phyloP scores from a whole-genome alignment of 1,140 invertebrate species.

The Drosophila orena region DNA sequence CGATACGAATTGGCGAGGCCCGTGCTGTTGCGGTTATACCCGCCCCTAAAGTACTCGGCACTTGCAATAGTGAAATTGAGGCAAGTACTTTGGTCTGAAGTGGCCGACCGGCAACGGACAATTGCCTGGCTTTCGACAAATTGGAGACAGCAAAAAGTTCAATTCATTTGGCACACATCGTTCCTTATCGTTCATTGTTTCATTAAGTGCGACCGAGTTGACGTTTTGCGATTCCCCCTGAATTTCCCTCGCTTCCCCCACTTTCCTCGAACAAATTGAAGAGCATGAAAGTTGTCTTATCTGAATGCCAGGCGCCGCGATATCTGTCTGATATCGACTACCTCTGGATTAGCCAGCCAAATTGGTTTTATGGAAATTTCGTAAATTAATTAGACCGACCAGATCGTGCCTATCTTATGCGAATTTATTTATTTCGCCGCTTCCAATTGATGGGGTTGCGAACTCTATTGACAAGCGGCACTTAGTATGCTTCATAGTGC shows the following conservation, averaged over 20 bases:
- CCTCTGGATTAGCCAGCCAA: constrained; percentile 27
- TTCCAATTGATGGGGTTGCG: constrained; percentile 33
- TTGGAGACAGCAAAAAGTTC: constrained; percentile 49
- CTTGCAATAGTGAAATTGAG: constrained; percentile 20
- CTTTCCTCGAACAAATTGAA: constrained; percentile 9
- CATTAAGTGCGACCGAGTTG: constrained; percentile 37
- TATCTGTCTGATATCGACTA: not conserved
- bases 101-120: constrained; percentile 16
- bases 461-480: constrained; percentile 26
- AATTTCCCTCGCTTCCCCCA: constrained; percentile 10
- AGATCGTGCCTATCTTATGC: not conserved
- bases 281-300: constrained; percentile 23
- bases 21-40: constrained; percentile 5
- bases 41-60: constrained; percentile 23
- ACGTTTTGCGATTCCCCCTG: not conserved
- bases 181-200: constrained; percentile 51
- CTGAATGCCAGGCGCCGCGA: constrained; percentile 14
- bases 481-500: constrained; percentile 14
- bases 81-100: constrained; percentile 31
- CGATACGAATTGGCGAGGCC: constrained; percentile 27
- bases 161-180: constrained; percentile 42
- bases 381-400: constrained; percentile 29
- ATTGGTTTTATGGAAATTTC: constrained; percentile 50
- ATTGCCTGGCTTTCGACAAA: constrained; percentile 30
- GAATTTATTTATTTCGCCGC: constrained; percentile 32